Evolutionary conservation across 2,113 vertebrate genomes (phyloP).

Genomic region (Tachuris rubrigastra): DNA sequence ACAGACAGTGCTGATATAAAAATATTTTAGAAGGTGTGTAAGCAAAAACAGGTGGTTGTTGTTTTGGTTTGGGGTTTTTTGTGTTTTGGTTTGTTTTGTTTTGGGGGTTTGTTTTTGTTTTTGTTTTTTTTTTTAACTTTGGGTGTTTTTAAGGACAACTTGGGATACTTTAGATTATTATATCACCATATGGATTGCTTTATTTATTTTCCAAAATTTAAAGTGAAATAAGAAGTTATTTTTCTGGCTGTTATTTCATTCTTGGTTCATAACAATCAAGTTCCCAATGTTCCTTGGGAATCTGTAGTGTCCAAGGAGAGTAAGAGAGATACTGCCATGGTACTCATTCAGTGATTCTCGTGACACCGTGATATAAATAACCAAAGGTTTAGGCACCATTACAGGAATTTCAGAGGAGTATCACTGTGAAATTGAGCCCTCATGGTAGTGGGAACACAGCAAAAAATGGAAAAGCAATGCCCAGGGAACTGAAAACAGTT

Average conservation of each 20-base stretch:
- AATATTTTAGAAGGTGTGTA: neutral
- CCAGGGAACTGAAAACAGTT: neutral
- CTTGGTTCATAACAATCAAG: neutral
- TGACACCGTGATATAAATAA: neutral
- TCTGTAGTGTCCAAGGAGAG: neutral
- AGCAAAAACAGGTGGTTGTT: neutral
- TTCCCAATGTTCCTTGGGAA: neutral
- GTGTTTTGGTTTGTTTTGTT: neutral
- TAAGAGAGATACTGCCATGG: neutral
- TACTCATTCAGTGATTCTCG: neutral
- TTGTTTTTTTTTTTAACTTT: rapidly evolving
- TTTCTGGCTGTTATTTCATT: neutral
- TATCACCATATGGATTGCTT: neutral
- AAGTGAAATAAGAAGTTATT: neutral
- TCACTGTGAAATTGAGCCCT: neutral
- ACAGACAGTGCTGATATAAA: neutral
- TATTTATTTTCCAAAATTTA: neutral
- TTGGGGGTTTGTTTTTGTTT: neutral
- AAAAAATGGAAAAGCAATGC: neutral
- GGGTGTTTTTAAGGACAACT: neutral
- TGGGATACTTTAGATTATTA: neutral
- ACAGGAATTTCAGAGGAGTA: neutral
- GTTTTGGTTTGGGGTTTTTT: neutral
- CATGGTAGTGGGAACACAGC: neutral
- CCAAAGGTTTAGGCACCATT: neutral